Conservation (phyloP, 2,113 vertebrate genomes). For the Typhlomys cinereus region DNA sequence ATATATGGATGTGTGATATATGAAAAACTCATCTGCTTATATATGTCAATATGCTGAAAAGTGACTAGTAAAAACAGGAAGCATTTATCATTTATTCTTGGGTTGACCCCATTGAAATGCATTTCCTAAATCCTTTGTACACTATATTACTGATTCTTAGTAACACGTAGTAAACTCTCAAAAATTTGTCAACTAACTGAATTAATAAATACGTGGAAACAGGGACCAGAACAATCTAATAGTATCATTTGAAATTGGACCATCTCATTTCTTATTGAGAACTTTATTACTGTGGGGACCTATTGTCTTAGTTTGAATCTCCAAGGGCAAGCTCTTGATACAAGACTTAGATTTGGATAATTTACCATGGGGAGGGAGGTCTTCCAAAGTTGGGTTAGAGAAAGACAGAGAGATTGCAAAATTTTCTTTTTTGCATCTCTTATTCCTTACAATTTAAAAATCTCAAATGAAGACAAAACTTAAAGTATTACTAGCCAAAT, state of each 20-base stretch:
- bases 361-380: no score
- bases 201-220: slow-evolving; percentile 14
- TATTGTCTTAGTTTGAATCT: not conserved
- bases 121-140: not conserved
- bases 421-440: not conserved
- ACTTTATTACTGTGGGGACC: not conserved
- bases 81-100: not conserved
- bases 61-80: not conserved
- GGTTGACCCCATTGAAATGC: not conserved
- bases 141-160: not conserved
- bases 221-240: not conserved
- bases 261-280: not conserved
- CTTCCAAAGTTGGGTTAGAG: not conserved
- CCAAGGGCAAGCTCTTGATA: not conserved
- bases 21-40: not conserved
- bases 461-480: not conserved
- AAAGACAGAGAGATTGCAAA: not conserved
- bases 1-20: not conserved
- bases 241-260: not conserved
- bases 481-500: not conserved
- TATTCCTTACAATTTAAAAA: not conserved
- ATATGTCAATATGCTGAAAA: not conserved
- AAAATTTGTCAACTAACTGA: not conserved
- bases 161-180: not conserved
- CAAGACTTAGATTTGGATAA: not conserved